Conservation (phyloP, 1,140 invertebrate species). For the Drosophila parabipectinata region DNA sequence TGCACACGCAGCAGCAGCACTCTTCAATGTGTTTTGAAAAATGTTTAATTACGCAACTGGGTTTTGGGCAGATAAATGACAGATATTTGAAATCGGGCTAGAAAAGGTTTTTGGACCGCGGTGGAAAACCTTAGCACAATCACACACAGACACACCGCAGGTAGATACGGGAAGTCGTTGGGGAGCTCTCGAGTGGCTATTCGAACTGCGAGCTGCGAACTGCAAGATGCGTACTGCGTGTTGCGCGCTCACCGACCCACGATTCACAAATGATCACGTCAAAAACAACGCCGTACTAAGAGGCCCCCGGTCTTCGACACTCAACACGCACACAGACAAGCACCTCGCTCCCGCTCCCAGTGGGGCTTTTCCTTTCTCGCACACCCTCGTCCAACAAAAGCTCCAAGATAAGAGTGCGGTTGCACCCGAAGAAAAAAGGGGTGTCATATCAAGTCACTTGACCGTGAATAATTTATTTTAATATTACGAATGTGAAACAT, state of each 20-base stretch:
- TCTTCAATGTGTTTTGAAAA: constrained; percentile 39
- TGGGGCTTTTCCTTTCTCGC: constrained; percentile 5
- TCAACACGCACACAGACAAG: constrained; percentile 51
- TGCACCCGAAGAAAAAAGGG: constrained; percentile 14
- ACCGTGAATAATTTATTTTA: neutral
- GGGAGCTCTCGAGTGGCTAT: constrained; percentile 24
- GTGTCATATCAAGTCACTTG: neutral
- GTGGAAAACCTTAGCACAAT: constrained; percentile 20
- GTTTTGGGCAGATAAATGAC: constrained; percentile 6
- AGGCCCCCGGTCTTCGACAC: constrained; percentile 36
- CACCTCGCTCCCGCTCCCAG: constrained; percentile 8
- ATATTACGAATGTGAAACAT: neutral
- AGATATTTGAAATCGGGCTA: neutral
- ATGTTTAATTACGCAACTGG: constrained; percentile 52
- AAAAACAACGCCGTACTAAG: constrained; percentile 20
- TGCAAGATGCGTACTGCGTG: constrained; percentile 50
- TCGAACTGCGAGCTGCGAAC: constrained; percentile 10
- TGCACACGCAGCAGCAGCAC: constrained; percentile 34
- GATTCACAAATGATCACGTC: constrained; percentile 58
- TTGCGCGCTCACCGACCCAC: constrained; percentile 43
- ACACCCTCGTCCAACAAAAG: constrained; percentile 46
- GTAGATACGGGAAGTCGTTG: constrained; percentile 43
- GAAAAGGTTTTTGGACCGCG: constrained; percentile 16
- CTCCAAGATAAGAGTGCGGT: constrained; percentile 41
- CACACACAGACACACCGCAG: constrained; percentile 26